Percentiles rank a stretch among this genome's conserved stretches.
These are phyloP conservation scores for Globia sparganii DNA, from an alignment of 2,888 invertebrate genomes.

Conservation along the genomic window DNA sequence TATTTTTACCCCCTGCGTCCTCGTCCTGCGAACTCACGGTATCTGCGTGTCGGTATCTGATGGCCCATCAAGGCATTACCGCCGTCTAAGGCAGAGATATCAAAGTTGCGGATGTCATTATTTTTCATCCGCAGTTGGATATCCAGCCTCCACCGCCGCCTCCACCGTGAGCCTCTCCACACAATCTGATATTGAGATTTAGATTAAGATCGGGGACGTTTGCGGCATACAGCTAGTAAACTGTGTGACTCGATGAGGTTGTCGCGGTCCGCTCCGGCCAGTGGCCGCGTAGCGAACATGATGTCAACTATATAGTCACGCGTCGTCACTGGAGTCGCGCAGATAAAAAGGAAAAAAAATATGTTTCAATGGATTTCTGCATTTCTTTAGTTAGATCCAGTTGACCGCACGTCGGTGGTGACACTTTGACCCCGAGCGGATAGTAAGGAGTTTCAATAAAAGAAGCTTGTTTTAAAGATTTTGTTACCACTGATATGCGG, in stretches of 20 bases:
- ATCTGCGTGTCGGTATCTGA: constrained; percentile 8
- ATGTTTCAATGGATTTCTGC: not conserved
- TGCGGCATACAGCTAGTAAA: constrained; percentile 4
- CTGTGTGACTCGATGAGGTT: not conserved
- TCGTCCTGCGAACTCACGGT: no score
- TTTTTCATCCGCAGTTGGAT: constrained; percentile 34
- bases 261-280: not conserved
- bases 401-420: not conserved
- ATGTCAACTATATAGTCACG: not conserved
- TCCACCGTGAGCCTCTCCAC: constrained; percentile 10
- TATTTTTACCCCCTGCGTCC: no score
- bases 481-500: not conserved
- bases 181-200: constrained; percentile 50
- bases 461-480: not conserved
- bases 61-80: constrained; percentile 11
- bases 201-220: constrained; percentile 35
- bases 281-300: not conserved
- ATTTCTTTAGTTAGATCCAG: not conserved
- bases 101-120: constrained; percentile 46
- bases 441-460: no score
- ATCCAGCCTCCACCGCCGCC: constrained; percentile 17
- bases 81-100: constrained; percentile 18
- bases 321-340: not conserved
- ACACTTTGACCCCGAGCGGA: not conserved
- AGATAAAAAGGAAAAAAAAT: no score